Evolutionary conservation across 2,797 vertebrate species (phyloP), one percentile per base, ranked within the genome.

Genomic region (Centroberyx gerrardi): DNA sequence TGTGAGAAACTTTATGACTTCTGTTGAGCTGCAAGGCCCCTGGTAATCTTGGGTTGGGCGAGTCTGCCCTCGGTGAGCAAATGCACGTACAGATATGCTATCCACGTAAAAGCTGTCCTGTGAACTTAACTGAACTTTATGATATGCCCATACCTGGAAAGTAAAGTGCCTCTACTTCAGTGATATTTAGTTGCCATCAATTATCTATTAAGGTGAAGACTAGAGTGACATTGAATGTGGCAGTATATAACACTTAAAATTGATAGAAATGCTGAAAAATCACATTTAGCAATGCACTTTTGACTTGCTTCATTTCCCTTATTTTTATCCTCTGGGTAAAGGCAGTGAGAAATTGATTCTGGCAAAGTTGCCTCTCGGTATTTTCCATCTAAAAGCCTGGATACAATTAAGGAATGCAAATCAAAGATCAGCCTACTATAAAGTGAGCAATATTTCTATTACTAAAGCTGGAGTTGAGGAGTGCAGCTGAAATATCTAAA

Each of bases 1-100:
- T 84, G 75, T 74, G 60, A 86, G 59, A 62, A 36, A 8, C 64
- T 67, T 76, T 53, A 48, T 0, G 52, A 62, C 72, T 61, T 68
- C 75, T 72, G 67, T 70, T 55, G 0, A 5, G 31, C 48, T 29
- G 44, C 13, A 52, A 59, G 60, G 63, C 63, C 70, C 73, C 76
- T 76, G 72, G 7, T 79, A n/a, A 13, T 22, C 5, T n/a, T 48
- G 17, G 48, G 52, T 42, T 22, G 53, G 27, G 56, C 38, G 42
- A 44, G 29, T 60, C 52, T 71, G 12, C 15, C 31, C 46, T 64
- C 38, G 14, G 28, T 58, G 51, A 76, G 33, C 31, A 28, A 68
- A 80, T 8, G 48, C 58, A 8, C 18, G 44, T 15, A 42, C 17
- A 74, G 8, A 46, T 44, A 66, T 9, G 48, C 6, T 2, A 10